Evolutionary conservation across 2,797 vertebrate species (phyloP).

Genomic region (Diceros bicornis): DNA sequence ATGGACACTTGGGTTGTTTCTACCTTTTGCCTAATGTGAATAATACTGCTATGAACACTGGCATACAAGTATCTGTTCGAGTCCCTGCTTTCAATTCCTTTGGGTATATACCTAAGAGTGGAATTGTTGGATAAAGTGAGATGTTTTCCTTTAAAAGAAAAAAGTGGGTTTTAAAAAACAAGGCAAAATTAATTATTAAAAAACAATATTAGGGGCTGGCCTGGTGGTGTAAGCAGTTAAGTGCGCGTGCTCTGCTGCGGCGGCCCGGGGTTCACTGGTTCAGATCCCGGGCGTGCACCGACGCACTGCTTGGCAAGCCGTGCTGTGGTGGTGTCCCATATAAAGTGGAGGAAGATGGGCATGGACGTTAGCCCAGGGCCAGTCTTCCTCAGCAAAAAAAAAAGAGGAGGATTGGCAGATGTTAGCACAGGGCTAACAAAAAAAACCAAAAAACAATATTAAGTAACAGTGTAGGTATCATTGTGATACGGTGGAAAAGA

Average conservation of each 20-base stretch:
- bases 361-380: no score
- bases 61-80: neutral
- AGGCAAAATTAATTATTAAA: slow-evolving; percentile 8
- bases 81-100: neutral
- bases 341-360: no score
- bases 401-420: no score
- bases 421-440: no score
- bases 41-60: neutral
- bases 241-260: no score
- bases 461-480: neutral
- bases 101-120: neutral
- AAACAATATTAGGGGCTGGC: neutral
- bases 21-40: neutral
- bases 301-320: no score
- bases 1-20: neutral
- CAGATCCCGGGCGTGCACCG: no score
- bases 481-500: neutral
- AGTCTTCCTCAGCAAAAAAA: no score
- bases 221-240: no score
- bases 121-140: neutral
- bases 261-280: no score
- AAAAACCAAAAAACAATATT: neutral
- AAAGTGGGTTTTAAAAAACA: neutral
- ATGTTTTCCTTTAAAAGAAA: slow-evolving; percentile 34
- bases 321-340: no score